phyloP scores from a whole-genome alignment of 2,888 invertebrate species.

The Cheilosia soror region DNA sequence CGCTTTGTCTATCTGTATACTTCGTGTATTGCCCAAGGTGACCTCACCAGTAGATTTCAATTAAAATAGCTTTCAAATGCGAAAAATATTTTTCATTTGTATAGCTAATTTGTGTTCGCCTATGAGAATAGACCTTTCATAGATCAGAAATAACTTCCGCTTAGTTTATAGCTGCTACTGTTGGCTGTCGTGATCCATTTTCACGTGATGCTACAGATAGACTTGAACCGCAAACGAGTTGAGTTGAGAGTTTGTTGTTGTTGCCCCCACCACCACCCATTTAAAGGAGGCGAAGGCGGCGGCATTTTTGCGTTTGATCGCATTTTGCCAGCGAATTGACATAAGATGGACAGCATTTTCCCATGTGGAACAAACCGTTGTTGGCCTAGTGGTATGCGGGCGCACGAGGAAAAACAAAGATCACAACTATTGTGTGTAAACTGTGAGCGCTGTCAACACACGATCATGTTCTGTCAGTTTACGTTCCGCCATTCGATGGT shows the following conservation, averaged over 20 bases:
- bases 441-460: slow-evolving; percentile 71
- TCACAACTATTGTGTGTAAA: slow-evolving; percentile 46
- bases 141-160: slow-evolving; percentile 54
- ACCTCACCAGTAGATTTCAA: slow-evolving; percentile 37
- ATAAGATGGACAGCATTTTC: slow-evolving; percentile 73
- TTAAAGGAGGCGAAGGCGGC: slow-evolving; percentile 24
- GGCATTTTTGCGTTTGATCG: slow-evolving; percentile 70
- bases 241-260: background rate
- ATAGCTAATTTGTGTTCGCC: slow-evolving; percentile 42
- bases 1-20: background rate
- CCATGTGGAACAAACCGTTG: slow-evolving; percentile 74
- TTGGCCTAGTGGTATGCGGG: slow-evolving; percentile 64
- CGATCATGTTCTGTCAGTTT: slow-evolving; percentile 73
- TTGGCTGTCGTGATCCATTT: slow-evolving; percentile 49
- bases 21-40: slow-evolving; percentile 40
- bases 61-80: slow-evolving; percentile 54
- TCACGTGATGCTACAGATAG: slow-evolving; percentile 51
- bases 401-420: slow-evolving; percentile 8
- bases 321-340: slow-evolving; percentile 60
- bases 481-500: slow-evolving; percentile 15
- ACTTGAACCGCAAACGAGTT: slow-evolving; percentile 47
- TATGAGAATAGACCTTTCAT: slow-evolving; percentile 6
- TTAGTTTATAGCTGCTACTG: slow-evolving; percentile 5
- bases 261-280: slow-evolving; percentile 26
- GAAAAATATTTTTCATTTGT: slow-evolving; percentile 37